Evolutionary conservation across 1,140 invertebrate genomes (phyloP).

Genomic region (Scylla paramamosain): DNA sequence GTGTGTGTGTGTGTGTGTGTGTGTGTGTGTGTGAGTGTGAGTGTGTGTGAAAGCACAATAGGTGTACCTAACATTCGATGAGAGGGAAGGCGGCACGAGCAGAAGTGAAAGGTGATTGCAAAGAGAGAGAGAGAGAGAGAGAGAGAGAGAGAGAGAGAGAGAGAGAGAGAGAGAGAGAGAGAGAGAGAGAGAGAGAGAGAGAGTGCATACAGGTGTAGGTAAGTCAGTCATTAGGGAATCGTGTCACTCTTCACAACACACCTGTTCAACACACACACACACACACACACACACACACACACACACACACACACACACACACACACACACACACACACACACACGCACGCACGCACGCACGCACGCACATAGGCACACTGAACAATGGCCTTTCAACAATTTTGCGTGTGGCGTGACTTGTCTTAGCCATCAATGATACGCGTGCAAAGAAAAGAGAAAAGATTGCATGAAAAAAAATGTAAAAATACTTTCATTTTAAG

Average conservation of each 20-base stretch:
- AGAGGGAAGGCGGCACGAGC: neutral
- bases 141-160: constrained; percentile 48
- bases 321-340: neutral
- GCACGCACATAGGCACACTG: neutral
- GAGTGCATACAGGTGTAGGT: neutral
- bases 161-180: constrained; percentile 26
- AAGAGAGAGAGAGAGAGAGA: constrained; percentile 37
- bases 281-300: neutral
- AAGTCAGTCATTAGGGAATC: neutral
- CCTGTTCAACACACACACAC: neutral
- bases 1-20: neutral
- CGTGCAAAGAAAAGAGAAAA: neutral
- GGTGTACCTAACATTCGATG: neutral
- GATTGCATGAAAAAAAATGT: neutral
- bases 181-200: too few relatives aligned
- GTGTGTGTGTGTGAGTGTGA: neutral
- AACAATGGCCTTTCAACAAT: too few relatives aligned
- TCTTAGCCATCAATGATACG: too few relatives aligned
- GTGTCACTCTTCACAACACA: neutral
- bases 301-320: constrained; percentile 38
- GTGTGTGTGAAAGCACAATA: neutral
- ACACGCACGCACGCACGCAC: neutral
- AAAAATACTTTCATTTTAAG: neutral
- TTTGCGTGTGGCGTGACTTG: too few relatives aligned
- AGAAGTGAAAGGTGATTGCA: neutral